These are phyloP conservation scores for Caiman crocodilus DNA, from an alignment of 2,797 vertebrate genomes.

Conservation along the genomic window DNA sequence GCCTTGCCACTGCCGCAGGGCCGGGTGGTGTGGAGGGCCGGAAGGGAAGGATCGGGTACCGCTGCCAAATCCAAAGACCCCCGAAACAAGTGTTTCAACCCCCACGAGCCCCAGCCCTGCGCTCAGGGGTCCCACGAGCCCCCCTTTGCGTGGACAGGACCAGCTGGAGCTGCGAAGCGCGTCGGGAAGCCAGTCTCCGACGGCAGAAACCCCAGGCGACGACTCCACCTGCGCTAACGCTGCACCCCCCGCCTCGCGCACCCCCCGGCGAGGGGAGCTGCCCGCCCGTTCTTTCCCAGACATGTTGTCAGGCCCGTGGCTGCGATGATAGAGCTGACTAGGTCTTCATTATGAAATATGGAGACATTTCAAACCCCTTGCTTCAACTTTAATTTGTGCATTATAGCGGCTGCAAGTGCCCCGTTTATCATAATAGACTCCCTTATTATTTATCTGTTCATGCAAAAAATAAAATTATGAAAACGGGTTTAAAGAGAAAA, in stretches of 20 bases:
- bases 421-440: constrained; percentile 69
- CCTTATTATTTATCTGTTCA: constrained; percentile 76
- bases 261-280: constrained; percentile 27
- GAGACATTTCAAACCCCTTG: constrained; percentile 66
- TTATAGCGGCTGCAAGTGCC: constrained; percentile 69
- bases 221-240: constrained; percentile 45
- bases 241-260: background rate
- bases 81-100: constrained; percentile 20
- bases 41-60: background rate
- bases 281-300: background rate
- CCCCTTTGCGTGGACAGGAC: background rate
- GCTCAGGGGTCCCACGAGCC: background rate
- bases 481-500: constrained; percentile 76
- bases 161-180: background rate
- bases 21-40: constrained; percentile 52
- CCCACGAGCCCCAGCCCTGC: fast-evolving
- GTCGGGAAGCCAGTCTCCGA: too few species aligned
- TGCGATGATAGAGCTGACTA: constrained; percentile 41
- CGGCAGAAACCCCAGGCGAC: background rate
- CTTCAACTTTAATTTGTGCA: constrained; percentile 68
- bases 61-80: constrained; percentile 40
- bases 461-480: constrained; percentile 68
- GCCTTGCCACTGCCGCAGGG: constrained; percentile 55
- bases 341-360: constrained; percentile 60
- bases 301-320: constrained; percentile 16